A percentile compares a stretch with the other conserved stretches of the same genome.
Conservation (phyloP, 2,113 vertebrate species). For the Lipophrys pholis region DNA sequence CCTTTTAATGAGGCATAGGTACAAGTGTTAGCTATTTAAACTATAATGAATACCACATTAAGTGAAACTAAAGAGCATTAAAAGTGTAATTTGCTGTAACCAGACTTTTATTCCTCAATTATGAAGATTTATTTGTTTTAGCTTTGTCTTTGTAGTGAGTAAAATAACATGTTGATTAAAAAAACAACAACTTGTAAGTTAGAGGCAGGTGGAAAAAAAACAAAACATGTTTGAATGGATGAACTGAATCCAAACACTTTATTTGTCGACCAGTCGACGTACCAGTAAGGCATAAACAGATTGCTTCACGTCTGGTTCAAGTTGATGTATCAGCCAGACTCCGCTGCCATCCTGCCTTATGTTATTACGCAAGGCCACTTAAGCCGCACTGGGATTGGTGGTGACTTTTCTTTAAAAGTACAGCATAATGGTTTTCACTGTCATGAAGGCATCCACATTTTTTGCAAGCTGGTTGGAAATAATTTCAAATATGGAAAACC, state of each 20-base stretch:
- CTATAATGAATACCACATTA: conserved; percentile 6
- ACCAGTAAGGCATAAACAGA: conserved; percentile 65
- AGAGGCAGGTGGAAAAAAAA: not conserved
- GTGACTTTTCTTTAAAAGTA: conserved; percentile 25
- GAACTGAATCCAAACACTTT: conserved; percentile 26
- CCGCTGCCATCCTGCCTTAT: conserved; percentile 44
- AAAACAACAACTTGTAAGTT: not conserved
- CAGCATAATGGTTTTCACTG: conserved; percentile 8
- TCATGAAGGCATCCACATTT: conserved; percentile 14
- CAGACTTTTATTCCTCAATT: conserved; percentile 17
- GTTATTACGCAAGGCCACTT: conserved; percentile 55
- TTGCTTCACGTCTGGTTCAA: conserved; percentile 74
- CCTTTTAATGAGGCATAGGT: not conserved
- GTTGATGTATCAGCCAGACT: conserved; percentile 46
- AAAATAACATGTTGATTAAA: no score
- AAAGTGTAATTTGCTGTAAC: conserved; percentile 23
- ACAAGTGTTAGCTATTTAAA: conserved; percentile 11
- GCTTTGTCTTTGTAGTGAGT: not conserved
- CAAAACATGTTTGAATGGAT: not conserved
- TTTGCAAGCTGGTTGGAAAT: conserved; percentile 6
- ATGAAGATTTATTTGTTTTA: not conserved
- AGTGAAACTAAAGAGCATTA: conserved; percentile 20
- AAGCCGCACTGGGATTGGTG: conserved; percentile 7
- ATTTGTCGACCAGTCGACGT: conserved; percentile 47
- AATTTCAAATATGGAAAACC: conserved; percentile 5